A percentile compares a stretch with the other conserved stretches of the same genome.
Evolutionary conservation across 2,888 invertebrate species (phyloP).

Genomic region (Ichneumoninae sp.): DNA sequence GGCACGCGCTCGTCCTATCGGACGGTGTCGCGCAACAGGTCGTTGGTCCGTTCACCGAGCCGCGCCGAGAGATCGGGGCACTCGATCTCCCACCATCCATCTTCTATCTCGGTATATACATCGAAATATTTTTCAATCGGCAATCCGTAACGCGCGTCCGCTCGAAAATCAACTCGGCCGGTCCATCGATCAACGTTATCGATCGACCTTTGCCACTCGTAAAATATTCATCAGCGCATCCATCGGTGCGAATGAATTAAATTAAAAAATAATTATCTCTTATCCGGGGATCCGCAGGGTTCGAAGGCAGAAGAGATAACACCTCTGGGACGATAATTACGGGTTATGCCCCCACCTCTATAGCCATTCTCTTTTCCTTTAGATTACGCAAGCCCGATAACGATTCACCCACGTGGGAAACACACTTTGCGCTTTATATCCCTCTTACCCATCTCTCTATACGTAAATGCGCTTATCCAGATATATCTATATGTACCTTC

Average conservation of each 20-base stretch:
- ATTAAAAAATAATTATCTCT: constrained; percentile 52
- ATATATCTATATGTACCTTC: too few relatives aligned
- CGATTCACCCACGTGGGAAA: constrained; percentile 53
- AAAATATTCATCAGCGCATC: constrained; percentile 11
- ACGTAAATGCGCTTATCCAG: not conserved
- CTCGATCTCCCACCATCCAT: constrained; percentile 16
- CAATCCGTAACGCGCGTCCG: not conserved
- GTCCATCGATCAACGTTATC: not conserved
- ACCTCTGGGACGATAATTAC: constrained; percentile 31
- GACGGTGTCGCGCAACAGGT: constrained; percentile 77
- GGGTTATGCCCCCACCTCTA: constrained; percentile 12
- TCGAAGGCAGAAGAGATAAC: constrained; percentile 12
- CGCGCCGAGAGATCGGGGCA: constrained; percentile 26
- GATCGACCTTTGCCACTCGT: constrained; percentile 1
- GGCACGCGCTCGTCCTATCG: constrained; percentile 47
- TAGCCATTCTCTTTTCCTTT: not conserved
- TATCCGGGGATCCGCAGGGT: constrained; percentile 31
- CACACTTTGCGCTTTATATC: constrained; percentile 3
- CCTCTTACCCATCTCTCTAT: not conserved
- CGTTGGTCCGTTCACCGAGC: constrained; percentile 73
- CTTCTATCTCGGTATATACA: constrained; percentile 1
- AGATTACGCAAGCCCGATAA: constrained; percentile 42
- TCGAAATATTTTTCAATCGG: constrained; percentile 16
- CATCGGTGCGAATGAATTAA: constrained; percentile 16
- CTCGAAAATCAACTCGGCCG: not conserved